phyloP scores from a whole-genome alignment of 1,140 invertebrate genomes.

The Papilio aristodemus region DNA sequence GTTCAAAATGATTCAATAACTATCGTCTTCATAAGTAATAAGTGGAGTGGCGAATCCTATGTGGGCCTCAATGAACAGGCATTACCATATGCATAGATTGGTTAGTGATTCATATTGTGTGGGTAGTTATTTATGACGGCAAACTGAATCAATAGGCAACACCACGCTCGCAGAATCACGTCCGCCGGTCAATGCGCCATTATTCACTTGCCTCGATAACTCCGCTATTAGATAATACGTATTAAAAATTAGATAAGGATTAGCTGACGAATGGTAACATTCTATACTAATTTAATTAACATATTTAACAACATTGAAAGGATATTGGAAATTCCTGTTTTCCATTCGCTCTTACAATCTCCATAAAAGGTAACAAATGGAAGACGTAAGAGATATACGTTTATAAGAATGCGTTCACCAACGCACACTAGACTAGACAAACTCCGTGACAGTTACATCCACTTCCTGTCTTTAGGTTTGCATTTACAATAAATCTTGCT shows the following conservation, averaged over 20 bases:
- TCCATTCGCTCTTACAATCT: too few relatives aligned
- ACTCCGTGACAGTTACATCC: too few relatives aligned
- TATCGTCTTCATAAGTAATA: neutral
- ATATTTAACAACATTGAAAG: too few relatives aligned
- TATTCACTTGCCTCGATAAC: slow-evolving; percentile 4
- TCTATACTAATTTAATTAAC: neutral
- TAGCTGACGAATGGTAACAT: neutral
- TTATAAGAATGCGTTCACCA: too few relatives aligned
- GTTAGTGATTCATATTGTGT: slow-evolving; percentile 5
- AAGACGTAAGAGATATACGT: too few relatives aligned
- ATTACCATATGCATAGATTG: slow-evolving; percentile 5
- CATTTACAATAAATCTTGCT: too few relatives aligned
- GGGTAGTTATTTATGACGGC: slow-evolving; percentile 12
- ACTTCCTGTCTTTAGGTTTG: too few relatives aligned
- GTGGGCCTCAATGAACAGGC: neutral
- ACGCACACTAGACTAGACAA: too few relatives aligned
- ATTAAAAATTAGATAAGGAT: too few relatives aligned
- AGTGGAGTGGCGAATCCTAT: neutral
- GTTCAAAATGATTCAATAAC: too few relatives aligned
- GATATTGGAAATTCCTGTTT: neutral
- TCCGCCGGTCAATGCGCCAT: slow-evolving; percentile 29
- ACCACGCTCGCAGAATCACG: slow-evolving; percentile 21
- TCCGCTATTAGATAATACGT: neutral
- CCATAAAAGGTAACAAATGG: too few relatives aligned
- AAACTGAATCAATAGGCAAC: slow-evolving; percentile 18